Evolutionary conservation across 2,888 invertebrate species (phyloP).

Genomic region (Steinernema carpocapsae): DNA sequence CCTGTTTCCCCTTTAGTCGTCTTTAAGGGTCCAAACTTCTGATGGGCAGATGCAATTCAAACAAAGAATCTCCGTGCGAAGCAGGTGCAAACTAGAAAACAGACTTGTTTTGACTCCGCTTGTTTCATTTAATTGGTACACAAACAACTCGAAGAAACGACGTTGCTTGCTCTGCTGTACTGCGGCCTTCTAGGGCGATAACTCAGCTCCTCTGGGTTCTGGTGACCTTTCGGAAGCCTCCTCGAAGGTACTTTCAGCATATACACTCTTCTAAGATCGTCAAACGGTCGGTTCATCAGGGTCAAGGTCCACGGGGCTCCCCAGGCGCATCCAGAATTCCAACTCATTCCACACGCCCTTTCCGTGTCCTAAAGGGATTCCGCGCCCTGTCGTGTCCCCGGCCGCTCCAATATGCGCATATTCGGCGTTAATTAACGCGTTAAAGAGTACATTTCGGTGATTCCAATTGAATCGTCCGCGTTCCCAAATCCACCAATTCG

Average conservation of each 20-base stretch:
- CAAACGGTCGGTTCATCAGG: neutral
- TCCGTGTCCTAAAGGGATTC: neutral
- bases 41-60: too few relatives aligned
- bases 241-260: neutral
- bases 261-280: too few relatives aligned
- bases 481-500: neutral
- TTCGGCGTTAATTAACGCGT: conserved; percentile 20
- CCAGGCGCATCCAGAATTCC: neutral
- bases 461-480: neutral
- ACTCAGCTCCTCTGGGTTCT: neutral
- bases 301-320: neutral
- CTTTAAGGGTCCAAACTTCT: too few relatives aligned
- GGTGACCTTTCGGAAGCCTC: neutral
- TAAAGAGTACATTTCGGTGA: conserved; percentile 1
- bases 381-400: neutral
- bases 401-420: conserved; percentile 30
- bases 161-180: neutral
- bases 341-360: neutral
- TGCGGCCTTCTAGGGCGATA: neutral
- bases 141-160: too few relatives aligned
- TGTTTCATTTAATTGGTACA: too few relatives aligned
- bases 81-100: too few relatives aligned
- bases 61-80: too few relatives aligned
- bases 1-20: too few relatives aligned
- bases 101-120: too few relatives aligned